Base-by-base conservation (phyloP, 2,888 invertebrate genomes). In the Leptopilina syphax region DNA sequence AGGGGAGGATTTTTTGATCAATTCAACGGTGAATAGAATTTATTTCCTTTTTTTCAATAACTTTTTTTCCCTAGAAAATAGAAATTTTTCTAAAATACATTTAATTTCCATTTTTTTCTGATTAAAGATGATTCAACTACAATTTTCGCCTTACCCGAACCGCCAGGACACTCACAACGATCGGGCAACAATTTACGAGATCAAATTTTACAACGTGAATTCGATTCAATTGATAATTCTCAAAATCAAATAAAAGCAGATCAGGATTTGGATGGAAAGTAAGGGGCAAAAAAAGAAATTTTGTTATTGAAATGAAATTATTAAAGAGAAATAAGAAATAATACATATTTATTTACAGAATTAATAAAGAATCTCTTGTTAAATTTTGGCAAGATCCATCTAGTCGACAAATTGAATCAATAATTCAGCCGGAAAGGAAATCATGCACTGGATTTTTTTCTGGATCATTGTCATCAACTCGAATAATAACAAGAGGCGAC, bases 191-290 rank as follows among this genome's bases (percentile, higher is more conserved):
- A 76, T 80, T 84, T 87, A 65, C 82, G 87, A 8, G 87, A 88
- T 76, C 83, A 84, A 73, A 81, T 87, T 76, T 79, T 88, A 18
- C 86, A 88, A 77, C 44, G 77, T n/a, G 66, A 79, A 70, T 65
- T 68, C 68, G 78, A 80, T n/a, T 12, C 18, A 8, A 47, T 77
- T 44, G 66, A 76, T 81, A 76, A 84, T 65, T 82, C 83, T 54
- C 57, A 63, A 12, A 57, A 82, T 57, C 83, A 84, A 27, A 85
- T 87, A 87, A 89, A 91, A 88, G 78, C 88, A 82, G 94, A 94
- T 87, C 90, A 90, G 70, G 94, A 94, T 87, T 88, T 94, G 84
- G 94, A 94, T 92, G 94, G 93, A 88, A 93, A 93, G 94, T 94
- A 90, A 89, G 92, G 87, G 88, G 84, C 50, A 77, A 54, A 54